Evolutionary conservation across 1,140 invertebrate genomes (phyloP).

Genomic region (Reticulitermes speratus): DNA sequence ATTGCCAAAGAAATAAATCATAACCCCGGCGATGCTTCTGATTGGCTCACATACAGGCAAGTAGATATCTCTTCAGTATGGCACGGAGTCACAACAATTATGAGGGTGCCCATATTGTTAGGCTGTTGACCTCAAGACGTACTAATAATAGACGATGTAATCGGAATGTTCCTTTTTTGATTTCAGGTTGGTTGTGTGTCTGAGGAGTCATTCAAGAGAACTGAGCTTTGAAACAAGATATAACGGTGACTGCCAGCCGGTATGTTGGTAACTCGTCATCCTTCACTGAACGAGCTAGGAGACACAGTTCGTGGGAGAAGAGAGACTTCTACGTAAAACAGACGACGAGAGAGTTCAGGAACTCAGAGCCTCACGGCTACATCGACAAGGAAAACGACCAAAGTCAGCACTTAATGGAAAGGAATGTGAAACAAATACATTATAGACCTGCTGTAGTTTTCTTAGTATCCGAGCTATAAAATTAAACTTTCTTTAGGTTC

Average conservation of each 20-base stretch:
- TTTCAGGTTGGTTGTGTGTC: not conserved
- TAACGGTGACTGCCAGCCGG: not conserved
- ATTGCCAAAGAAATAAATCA: too few relatives aligned
- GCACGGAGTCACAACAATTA: not conserved
- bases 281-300: not conserved
- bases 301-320: not conserved
- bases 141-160: not conserved
- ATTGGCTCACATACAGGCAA: too few relatives aligned
- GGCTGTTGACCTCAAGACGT: not conserved
- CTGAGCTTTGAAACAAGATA: not conserved
- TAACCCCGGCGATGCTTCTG: too few relatives aligned
- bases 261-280: not conserved
- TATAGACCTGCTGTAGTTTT: too few relatives aligned
- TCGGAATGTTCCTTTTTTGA: not conserved
- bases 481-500: too few relatives aligned
- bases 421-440: too few relatives aligned
- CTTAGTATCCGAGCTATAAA: too few relatives aligned
- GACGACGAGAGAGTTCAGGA: not conserved
- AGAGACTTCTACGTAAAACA: not conserved
- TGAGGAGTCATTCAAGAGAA: not conserved
- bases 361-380: too few relatives aligned
- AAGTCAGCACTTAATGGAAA: too few relatives aligned
- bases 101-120: not conserved
- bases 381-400: too few relatives aligned
- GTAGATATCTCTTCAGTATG: not conserved